A percentile compares a stretch with the other conserved stretches of the same genome.
Evolutionary conservation across 2,888 invertebrate species (phyloP).

Genomic region (Agrilus cyanescens): DNA sequence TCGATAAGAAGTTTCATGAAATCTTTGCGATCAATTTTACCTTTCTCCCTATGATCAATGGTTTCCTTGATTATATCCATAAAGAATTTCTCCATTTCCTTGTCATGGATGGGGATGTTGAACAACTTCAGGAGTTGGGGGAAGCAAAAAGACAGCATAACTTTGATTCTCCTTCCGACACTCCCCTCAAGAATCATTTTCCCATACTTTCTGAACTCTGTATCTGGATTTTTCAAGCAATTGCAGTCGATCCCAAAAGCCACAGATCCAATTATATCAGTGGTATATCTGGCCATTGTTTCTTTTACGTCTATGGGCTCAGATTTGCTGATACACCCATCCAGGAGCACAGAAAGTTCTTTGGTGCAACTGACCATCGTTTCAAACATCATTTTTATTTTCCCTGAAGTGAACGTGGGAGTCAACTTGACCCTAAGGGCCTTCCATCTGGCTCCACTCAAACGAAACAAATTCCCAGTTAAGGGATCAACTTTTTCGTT

Average conservation of each 20-base stretch:
- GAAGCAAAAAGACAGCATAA: background rate
- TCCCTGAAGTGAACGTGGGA: slow-evolving; percentile 52
- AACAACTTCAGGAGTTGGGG: too few species aligned
- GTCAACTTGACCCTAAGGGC: slow-evolving; percentile 45
- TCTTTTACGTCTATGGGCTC: slow-evolving; percentile 33
- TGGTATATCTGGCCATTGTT: slow-evolving; percentile 34
- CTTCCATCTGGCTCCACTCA: slow-evolving; percentile 43
- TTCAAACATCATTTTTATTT: slow-evolving; percentile 51
- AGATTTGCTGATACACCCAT: slow-evolving; percentile 13
- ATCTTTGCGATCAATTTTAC: slow-evolving; percentile 3
- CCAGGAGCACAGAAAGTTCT: slow-evolving; percentile 20
- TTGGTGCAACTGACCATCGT: slow-evolving; percentile 24
- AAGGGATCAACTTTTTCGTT: slow-evolving; percentile 35
- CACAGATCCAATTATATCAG: slow-evolving; percentile 39
- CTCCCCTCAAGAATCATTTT: slow-evolving; percentile 9
- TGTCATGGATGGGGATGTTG: too few species aligned
- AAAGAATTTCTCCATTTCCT: too few species aligned
- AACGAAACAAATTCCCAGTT: slow-evolving; percentile 41
- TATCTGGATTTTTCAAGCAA: slow-evolving; percentile 37
- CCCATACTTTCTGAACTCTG: slow-evolving; percentile 31
- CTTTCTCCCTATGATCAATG: slow-evolving; percentile 1
- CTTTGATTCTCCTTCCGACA: slow-evolving; percentile 2
- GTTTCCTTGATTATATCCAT: background rate
- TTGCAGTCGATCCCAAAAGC: slow-evolving; percentile 45
- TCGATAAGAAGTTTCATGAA: slow-evolving; percentile 6